Conservation (phyloP, 1,140 invertebrate genomes). For the Aethina tumida region DNA sequence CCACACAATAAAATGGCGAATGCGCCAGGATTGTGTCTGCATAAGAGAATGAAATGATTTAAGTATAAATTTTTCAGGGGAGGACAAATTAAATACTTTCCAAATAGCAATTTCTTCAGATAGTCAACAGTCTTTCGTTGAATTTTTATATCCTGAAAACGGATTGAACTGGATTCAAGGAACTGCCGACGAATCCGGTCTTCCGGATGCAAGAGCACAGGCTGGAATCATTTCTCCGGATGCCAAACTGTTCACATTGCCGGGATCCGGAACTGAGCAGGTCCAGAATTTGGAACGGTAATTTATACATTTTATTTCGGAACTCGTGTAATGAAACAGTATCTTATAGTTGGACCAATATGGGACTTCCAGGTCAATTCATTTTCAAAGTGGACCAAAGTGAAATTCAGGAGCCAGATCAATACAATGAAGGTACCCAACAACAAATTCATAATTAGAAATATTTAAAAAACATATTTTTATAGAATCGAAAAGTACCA, state of each 20-base stretch:
- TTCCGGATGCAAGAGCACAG: slow-evolving; percentile 82
- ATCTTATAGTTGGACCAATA: slow-evolving; percentile 70
- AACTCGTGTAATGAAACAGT: slow-evolving; percentile 9
- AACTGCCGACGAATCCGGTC: slow-evolving; percentile 46
- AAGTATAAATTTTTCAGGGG: too few relatives aligned
- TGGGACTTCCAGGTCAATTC: slow-evolving; percentile 72
- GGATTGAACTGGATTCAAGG: slow-evolving; percentile 88
- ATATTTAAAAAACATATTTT: slow-evolving; percentile 4
- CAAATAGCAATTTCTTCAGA: slow-evolving; percentile 78
- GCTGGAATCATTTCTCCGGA: slow-evolving; percentile 82
- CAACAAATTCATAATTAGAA: background rate
- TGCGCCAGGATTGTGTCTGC: too few relatives aligned
- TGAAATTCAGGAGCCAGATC: slow-evolving; percentile 54
- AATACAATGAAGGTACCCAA: slow-evolving; percentile 37
- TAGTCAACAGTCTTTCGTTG: slow-evolving; percentile 68
- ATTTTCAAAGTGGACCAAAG: slow-evolving; percentile 68
- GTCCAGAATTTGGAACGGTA: slow-evolving; percentile 65
- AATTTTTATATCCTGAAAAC: slow-evolving; percentile 76
- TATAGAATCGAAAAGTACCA: slow-evolving; percentile 8
- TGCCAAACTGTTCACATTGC: slow-evolving; percentile 58
- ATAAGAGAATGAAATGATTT: too few relatives aligned
- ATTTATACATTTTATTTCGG: slow-evolving; percentile 11
- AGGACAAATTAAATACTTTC: slow-evolving; percentile 54
- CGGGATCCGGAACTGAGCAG: slow-evolving; percentile 81
- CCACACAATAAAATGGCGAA: too few relatives aligned